Evolutionary conservation across 2,113 vertebrate species (phyloP).

Genomic region (Chaetops frenatus): DNA sequence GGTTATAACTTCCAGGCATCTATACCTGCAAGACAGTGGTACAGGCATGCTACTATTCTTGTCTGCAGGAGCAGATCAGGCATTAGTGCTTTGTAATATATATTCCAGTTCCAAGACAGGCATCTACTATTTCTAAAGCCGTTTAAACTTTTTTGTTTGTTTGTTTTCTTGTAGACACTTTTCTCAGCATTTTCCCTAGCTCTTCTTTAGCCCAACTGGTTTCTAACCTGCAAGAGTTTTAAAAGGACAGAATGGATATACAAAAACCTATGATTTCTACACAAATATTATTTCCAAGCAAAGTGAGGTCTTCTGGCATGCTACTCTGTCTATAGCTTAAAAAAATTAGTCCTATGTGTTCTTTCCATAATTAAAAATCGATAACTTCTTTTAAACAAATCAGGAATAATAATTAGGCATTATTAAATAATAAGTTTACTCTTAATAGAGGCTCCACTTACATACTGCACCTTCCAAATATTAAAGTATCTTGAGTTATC

Average conservation of each 20-base stretch:
- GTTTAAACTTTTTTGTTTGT: background rate
- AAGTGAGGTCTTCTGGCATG: background rate
- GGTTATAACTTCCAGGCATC: conserved; percentile 7
- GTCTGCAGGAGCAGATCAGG: background rate
- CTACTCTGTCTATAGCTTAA: background rate
- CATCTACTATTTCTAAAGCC: background rate
- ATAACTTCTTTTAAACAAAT: background rate
- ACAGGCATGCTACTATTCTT: rapidly evolving
- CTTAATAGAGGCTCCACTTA: background rate
- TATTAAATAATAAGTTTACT: background rate
- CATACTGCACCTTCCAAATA: background rate
- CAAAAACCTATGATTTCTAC: background rate
- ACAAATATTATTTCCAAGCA: background rate
- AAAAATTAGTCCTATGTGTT: background rate
- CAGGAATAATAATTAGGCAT: background rate
- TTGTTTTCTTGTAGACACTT: background rate
- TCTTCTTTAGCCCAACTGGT: background rate
- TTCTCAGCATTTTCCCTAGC: background rate
- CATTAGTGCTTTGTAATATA: background rate
- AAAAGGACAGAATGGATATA: background rate
- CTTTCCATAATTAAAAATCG: background rate
- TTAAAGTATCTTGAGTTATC: background rate
- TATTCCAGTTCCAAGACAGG: background rate
- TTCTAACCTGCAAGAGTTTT: background rate
- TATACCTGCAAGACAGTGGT: background rate